Evolutionary conservation across 92 coral and sea anemone species (phyloP), one percentile per base, ranked within the genome.

Genomic region (Hydrozoanthus gracilis): DNA sequence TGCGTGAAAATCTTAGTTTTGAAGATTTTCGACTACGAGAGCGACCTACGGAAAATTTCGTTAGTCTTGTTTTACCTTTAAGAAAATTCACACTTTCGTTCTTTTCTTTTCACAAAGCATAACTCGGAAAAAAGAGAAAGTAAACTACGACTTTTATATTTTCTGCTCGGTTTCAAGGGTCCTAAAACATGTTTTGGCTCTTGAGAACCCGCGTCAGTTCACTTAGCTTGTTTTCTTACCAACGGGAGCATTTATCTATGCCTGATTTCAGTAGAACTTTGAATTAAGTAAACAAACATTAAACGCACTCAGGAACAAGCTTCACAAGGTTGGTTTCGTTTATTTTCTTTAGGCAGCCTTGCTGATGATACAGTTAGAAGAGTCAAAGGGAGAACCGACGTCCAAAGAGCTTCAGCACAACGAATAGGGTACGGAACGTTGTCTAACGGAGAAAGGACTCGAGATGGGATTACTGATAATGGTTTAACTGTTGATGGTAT

Each of bases 311-410:
- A 54, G 60, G 60, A 54, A 16, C 44, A 16, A 1, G 17, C 71
- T 65, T 4, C 71, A 65, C 3, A 27, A 8, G 12, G 52, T 71
- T 44, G 12, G 0, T 68, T 50, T 50, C n/a, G 9, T 49, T 71
- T 4, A 4, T 11, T 48, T 20, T 52, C 55, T 47, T 47, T 65
- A 90, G 93, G 93, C 5, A 90, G 89, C 7, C 76, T 91, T 54
- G 91, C 93, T 44, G 82, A 84, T 47, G 93, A 91, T 70, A 91
- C 93, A 10, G 51, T 88, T 48, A 58, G 91, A 47, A 80, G 91
- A 77, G 61, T 91, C 7, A 51, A 49, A 51, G 48, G 74, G 18
- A 71, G 50, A 82, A 60, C 52, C 12, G n/a, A 35, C 11, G 60
- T 44, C 16, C 20, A 20, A 11, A 27, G 48, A 17, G 17, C 12